phyloP scores from a whole-genome alignment of 2,888 invertebrate genomes.

The Andrena bucephala region DNA sequence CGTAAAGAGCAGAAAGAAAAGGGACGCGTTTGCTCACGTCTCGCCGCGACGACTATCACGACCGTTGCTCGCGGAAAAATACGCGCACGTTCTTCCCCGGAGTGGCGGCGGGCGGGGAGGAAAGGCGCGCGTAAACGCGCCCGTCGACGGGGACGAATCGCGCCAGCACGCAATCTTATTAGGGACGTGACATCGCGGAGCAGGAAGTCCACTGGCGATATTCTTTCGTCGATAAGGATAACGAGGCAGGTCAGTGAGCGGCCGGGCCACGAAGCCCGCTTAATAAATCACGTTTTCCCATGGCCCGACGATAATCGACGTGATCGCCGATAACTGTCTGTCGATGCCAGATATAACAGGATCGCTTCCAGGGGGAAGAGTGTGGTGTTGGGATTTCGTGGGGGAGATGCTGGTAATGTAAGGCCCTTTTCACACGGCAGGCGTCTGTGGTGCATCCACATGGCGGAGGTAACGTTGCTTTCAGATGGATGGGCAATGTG shows the following conservation, averaged over 20 bases:
- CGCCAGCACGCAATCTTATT: constrained; percentile 59
- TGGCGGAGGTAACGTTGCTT: no score
- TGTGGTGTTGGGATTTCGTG: constrained; percentile 1
- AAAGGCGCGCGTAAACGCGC: constrained; percentile 53
- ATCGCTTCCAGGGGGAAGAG: constrained; percentile 20
- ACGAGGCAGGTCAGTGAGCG: constrained; percentile 76
- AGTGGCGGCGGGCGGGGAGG: not conserved
- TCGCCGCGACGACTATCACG: not conserved
- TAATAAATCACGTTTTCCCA: constrained; percentile 81
- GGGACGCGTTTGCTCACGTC: constrained; percentile 23
- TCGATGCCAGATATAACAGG: constrained; percentile 47
- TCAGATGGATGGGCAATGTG: no score
- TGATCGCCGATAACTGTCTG: constrained; percentile 73
- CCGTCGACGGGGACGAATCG: constrained; percentile 45
- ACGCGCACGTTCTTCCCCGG: constrained; percentile 12
- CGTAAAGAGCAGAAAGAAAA: constrained; percentile 35
- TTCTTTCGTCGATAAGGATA: constrained; percentile 79
- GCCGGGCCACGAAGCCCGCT: constrained; percentile 73
- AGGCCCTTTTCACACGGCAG: no score
- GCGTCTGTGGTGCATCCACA: no score
- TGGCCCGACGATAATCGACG: constrained; percentile 74
- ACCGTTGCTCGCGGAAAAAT: constrained; percentile 16
- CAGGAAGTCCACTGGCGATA: constrained; percentile 73
- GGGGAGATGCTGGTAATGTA: no score
- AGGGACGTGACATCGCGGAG: constrained; percentile 58